These are phyloP conservation scores for Pseudococcus viburni DNA, from an alignment of 2,888 invertebrate species.

Conservation along the genomic window DNA sequence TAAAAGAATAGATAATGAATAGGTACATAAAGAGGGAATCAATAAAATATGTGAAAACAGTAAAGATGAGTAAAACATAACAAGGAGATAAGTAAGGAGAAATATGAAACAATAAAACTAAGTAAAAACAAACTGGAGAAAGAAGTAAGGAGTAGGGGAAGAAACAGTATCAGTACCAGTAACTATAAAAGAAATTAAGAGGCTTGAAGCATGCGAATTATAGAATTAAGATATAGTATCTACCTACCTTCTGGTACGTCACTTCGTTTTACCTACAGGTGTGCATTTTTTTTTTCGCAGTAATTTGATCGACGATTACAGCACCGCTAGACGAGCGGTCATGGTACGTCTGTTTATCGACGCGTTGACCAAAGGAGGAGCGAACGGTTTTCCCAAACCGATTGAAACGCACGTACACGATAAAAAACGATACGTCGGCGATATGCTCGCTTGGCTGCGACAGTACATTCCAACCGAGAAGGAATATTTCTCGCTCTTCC, in stretches of 20 bases:
- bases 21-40: no score
- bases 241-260: background rate
- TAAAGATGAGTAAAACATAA: no score
- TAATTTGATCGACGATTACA: slow-evolving; percentile 96
- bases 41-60: no score
- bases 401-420: slow-evolving; percentile 97
- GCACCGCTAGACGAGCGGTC: slow-evolving; percentile 86
- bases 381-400: slow-evolving; percentile 80
- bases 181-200: no score
- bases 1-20: no score
- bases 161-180: no score
- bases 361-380: slow-evolving; percentile 91
- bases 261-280: background rate
- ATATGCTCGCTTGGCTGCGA: slow-evolving; percentile 98
- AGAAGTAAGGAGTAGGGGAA: no score
- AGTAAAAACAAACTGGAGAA: no score
- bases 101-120: no score
- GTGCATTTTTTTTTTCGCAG: slow-evolving; percentile 71
- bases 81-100: no score
- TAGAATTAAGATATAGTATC: no score
- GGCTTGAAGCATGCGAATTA: no score
- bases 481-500: slow-evolving; percentile 85
- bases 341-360: slow-evolving; percentile 94
- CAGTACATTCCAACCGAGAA: slow-evolving; percentile 89
- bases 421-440: slow-evolving; percentile 91